Evolutionary conservation across 2,797 vertebrate species (phyloP).

Genomic region (Rhyacichthys aspro): DNA sequence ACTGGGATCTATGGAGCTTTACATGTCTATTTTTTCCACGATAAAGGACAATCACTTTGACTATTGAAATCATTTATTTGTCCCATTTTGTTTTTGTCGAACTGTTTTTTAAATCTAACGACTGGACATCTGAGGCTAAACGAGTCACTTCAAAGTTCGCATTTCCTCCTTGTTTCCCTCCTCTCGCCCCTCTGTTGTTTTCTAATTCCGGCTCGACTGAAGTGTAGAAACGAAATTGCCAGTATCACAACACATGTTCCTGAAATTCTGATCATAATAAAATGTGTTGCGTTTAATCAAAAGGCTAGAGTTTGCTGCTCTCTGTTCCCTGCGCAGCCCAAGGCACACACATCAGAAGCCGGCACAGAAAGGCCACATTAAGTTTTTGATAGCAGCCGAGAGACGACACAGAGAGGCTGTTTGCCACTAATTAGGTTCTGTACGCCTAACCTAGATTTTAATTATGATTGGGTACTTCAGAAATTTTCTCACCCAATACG

Average conservation of each 20-base stretch:
- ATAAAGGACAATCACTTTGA: too few species aligned
- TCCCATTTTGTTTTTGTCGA: too few species aligned
- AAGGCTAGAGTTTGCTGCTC: slow-evolving; percentile 37
- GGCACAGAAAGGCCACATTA: slow-evolving; percentile 45
- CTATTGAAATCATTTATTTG: too few species aligned
- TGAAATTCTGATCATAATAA: slow-evolving; percentile 50
- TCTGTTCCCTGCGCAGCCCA: slow-evolving; percentile 24
- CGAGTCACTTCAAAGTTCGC: slow-evolving; percentile 32
- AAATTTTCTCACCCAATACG: slow-evolving; percentile 28
- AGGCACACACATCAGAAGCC: slow-evolving; percentile 48
- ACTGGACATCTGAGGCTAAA: slow-evolving; percentile 7
- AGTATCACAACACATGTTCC: slow-evolving; percentile 33
- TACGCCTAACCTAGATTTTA: slow-evolving; percentile 62
- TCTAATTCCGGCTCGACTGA: slow-evolving; percentile 21
- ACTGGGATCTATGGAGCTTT: too few species aligned
- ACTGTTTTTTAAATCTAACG: too few species aligned
- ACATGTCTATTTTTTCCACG: too few species aligned
- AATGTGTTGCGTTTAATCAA: slow-evolving; percentile 54
- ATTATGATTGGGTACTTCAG: slow-evolving; percentile 63
- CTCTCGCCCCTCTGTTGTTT: slow-evolving; percentile 33
- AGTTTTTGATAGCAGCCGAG: slow-evolving; percentile 55
- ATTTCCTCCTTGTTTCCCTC: slow-evolving; percentile 4
- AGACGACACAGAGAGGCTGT: slow-evolving; percentile 48
- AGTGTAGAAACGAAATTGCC: slow-evolving; percentile 7
- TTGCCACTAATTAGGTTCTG: slow-evolving; percentile 64